Evolutionary conservation across 2,888 invertebrate genomes (phyloP).

Genomic region (Conchocele bisecta): DNA sequence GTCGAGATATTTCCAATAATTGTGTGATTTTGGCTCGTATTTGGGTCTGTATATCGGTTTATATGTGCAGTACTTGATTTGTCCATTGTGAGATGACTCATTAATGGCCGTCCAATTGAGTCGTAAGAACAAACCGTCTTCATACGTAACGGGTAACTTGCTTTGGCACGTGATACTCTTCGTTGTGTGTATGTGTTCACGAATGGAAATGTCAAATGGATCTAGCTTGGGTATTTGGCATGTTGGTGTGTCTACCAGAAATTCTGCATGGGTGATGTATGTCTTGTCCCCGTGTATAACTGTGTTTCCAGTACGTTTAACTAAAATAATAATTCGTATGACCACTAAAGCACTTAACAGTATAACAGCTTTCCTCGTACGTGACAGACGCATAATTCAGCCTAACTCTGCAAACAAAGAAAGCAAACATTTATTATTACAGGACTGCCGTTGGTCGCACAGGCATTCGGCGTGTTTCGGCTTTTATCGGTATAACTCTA

Average conservation of each 20-base stretch:
- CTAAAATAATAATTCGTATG: too few species aligned
- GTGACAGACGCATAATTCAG: too few species aligned
- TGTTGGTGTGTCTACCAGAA: slow-evolving; percentile 73
- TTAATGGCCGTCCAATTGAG: slow-evolving; percentile 54
- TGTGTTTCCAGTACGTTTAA: too few species aligned
- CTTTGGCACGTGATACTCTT: slow-evolving; percentile 62
- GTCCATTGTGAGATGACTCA: slow-evolving; percentile 48
- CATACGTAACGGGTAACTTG: slow-evolving; percentile 70
- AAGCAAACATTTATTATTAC: too few species aligned
- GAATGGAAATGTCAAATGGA: slow-evolving; percentile 72
- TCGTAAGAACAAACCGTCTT: slow-evolving; percentile 45
- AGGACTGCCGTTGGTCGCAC: too few species aligned
- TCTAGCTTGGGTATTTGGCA: slow-evolving; percentile 79
- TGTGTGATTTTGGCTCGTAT: slow-evolving; percentile 50
- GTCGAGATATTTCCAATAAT: slow-evolving; percentile 49
- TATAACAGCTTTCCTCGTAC: too few species aligned
- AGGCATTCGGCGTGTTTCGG: too few species aligned
- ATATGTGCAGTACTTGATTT: slow-evolving; percentile 75
- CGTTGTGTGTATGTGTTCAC: slow-evolving; percentile 57
- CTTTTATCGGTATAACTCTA: too few species aligned
- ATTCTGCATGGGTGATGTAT: slow-evolving; percentile 32
- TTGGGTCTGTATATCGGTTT: slow-evolving; percentile 67
- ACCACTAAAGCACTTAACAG: too few species aligned
- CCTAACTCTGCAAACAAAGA: too few species aligned
- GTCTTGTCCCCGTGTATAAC: too few species aligned